Conservation (phyloP, 1,140 invertebrate species). For the Lordiphosa collinella region DNA sequence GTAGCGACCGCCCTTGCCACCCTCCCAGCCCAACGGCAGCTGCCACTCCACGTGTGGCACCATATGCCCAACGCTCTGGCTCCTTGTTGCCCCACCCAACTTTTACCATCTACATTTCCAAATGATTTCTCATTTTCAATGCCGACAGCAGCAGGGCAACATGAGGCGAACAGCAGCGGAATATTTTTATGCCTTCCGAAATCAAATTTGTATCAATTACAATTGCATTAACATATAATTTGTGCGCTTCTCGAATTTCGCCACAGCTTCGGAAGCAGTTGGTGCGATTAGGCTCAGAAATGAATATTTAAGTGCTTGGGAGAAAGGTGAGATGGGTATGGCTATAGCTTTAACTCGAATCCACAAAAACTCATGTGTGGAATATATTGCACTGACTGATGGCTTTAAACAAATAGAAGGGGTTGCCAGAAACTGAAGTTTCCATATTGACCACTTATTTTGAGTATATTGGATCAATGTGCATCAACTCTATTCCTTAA, state of each 20-base stretch:
- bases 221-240: constrained; percentile 78
- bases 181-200: constrained; percentile 62
- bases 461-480: too few species aligned
- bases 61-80: constrained; percentile 43
- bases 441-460: too few species aligned
- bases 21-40: constrained; percentile 28
- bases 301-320: constrained; percentile 35
- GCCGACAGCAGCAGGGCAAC: constrained; percentile 35
- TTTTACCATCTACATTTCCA: constrained; percentile 11
- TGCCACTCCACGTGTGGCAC: constrained; percentile 53
- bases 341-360: neutral
- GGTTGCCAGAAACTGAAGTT: too few species aligned
- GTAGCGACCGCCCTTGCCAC: neutral
- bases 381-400: too few species aligned
- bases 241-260: constrained; percentile 59
- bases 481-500: too few species aligned
- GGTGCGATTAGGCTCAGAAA: constrained; percentile 19
- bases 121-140: constrained; percentile 75
- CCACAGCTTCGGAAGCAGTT: constrained; percentile 36
- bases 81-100: constrained; percentile 7
- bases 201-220: constrained; percentile 78
- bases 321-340: neutral
- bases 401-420: too few species aligned
- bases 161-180: constrained; percentile 17
- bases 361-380: neutral